Evolutionary conservation across 1,140 invertebrate species (phyloP), one percentile per base, ranked within the genome.

Genomic region (Anastrepha obliqua): DNA sequence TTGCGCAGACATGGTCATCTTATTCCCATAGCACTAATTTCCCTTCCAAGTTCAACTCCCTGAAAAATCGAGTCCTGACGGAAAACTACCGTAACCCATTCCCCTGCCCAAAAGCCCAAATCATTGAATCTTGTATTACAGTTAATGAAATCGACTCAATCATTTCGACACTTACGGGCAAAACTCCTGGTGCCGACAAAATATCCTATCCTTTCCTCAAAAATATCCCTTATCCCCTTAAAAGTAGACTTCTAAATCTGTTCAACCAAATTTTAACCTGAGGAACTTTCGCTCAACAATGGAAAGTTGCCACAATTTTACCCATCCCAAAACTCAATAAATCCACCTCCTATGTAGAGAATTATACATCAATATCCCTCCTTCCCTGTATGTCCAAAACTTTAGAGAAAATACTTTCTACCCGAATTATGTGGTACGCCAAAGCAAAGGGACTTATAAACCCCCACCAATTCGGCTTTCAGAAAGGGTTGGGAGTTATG

Each of bases 341-440:
- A 29, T 29, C 29, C 29, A 29, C 29, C 29, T 29, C 29, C 29
- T 29, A 29, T 29, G 55, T 39, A 60, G 39, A 15, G 15, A 86
- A 39, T 29, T 86, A 86, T 29, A 60, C 2, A 13, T 55, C 51
- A 29, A 86, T 86, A 7, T 86, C 85, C n/a, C 29, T 86, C 15
- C 29, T 86, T 8, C 58, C 85, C 8, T 86, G 85, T 29, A 0
- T 7, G 7, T 59, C 51, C 9, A 86, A 86, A 86, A 5, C 42
- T 3, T 39, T 86, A 29, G 85, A 86, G 60, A 86, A 86, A 86
- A 86, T 86, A 9, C 58, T 86, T 60, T 59, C 85, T 15, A 39
- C 44, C 17, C n/a, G 74, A 81, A n/a, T 81, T 42, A 81, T 81
- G 74, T 81, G 74, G 74, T 81, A 20, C 15, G 64, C 51, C 5